phyloP scores from a whole-genome alignment of 2,888 invertebrate species.

The Eupithecia subfuscata region DNA sequence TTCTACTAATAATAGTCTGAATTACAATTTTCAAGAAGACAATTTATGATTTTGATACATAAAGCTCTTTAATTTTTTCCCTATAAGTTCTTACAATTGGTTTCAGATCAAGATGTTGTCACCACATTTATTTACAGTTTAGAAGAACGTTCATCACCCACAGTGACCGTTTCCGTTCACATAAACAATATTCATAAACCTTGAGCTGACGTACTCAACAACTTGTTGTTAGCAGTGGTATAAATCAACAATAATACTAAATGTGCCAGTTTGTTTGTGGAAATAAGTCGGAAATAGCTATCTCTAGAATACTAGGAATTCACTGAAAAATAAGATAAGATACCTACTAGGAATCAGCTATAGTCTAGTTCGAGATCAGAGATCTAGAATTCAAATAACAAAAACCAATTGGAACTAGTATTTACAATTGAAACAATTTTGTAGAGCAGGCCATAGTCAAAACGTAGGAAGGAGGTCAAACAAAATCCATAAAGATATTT shows the following conservation, averaged over 20 bases:
- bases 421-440: neutral
- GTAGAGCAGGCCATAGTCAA: neutral
- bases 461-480: neutral
- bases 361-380: neutral
- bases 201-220: slow-evolving; percentile 35
- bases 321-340: neutral
- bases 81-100: neutral
- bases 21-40: neutral
- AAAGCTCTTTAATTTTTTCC: neutral
- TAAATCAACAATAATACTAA: slow-evolving; percentile 31
- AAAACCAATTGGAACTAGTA: too few relatives aligned
- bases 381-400: neutral
- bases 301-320: neutral
- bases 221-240: slow-evolving; percentile 15
- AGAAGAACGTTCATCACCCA: slow-evolving; percentile 30
- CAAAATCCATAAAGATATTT: neutral
- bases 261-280: slow-evolving; percentile 16
- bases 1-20: neutral
- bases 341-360: neutral
- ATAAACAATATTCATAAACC: slow-evolving; percentile 39
- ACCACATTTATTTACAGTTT: slow-evolving; percentile 27
- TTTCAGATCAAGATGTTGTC: neutral
- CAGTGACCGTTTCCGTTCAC: slow-evolving; percentile 35
- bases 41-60: neutral
- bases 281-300: slow-evolving; percentile 2